Conservation (phyloP, 2,797 vertebrate species). For the Enteromius afrohamiltoni region DNA sequence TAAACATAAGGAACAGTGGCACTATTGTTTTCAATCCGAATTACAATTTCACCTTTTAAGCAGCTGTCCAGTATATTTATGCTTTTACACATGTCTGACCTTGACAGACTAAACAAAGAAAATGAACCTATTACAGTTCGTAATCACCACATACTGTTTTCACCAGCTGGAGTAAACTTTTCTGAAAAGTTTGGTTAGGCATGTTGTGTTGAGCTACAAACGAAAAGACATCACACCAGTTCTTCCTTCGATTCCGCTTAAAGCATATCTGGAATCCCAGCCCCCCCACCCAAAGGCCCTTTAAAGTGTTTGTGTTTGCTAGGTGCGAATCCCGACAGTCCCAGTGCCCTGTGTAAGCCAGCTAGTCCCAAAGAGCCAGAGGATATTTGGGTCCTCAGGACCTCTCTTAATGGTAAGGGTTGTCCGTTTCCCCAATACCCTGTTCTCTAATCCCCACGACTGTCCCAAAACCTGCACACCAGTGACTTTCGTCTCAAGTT, state of each 20-base stretch:
- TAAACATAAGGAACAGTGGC: neutral
- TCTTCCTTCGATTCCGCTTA: neutral
- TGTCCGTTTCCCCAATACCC: conserved; percentile 7
- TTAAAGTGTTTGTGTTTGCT: conserved; percentile 72
- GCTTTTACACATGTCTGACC: neutral
- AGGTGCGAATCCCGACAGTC: conserved; percentile 71
- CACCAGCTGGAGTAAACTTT: neutral
- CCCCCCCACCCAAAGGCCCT: conserved; percentile 23
- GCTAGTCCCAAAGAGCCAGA: conserved; percentile 70
- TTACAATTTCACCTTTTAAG: neutral
- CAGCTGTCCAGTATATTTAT: neutral
- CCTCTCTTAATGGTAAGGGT: conserved; percentile 77
- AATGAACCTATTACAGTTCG: neutral
- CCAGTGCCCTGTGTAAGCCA: conserved; percentile 68
- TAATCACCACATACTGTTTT: neutral
- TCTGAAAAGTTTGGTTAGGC: neutral
- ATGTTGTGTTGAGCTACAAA: neutral
- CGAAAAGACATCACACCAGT: neutral
- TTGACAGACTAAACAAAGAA: neutral
- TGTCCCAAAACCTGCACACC: conserved; percentile 9
- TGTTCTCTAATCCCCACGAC: conserved; percentile 17
- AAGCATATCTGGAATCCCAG: conserved; percentile 14
- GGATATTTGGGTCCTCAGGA: conserved; percentile 82
- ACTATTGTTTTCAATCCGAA: neutral
- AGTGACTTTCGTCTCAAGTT: conserved; percentile 1